Base-by-base conservation (phyloP, 1,140 invertebrate genomes). In the Intoshia linei region DNA sequence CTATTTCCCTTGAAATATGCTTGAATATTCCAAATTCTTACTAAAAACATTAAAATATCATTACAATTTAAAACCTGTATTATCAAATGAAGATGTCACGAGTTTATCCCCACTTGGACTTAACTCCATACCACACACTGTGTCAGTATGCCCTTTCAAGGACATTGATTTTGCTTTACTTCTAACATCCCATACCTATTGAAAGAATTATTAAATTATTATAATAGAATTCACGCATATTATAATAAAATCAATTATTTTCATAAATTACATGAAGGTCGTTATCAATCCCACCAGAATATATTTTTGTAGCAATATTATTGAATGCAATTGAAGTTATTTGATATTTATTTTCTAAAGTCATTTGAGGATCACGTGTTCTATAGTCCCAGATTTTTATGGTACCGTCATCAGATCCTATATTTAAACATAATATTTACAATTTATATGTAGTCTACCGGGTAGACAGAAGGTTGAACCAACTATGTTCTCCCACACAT, bases 61-160 rank as follows among this genome's bases (percentile, higher is more conserved):
- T 34, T 38, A 41, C n/a, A 4, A 27, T 11, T 17, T 7, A 25
- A 10, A 40, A 65, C 63, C 51, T 38, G 74, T 76, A 48, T 81
- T 83, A 55, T 98, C 87, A 83, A 95, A 92, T 1, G 78, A 68
- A 62, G 93, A 95, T 2, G 81, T 81, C 3, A 95, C 59, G 11
- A 95, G 61, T 51, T 81, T 65, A 6, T 76, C 79, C 1, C 87
- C 87, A 61, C 93, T 83, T 3, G 78, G 73, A 43, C 77, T 87
- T 1, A 98, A 59, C 15, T 71, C 64, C 38, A 98, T 49, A 42
- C 77, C 81, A 4, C 87, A 98, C 4, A 95, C 66, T 6, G 83
- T 90, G 50, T 98, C 87, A 1, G 72, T 71, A 48, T 98, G 83
- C 63, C 57, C 75, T 46, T 70, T 66, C 48, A 95, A 62, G 45